Evolutionary conservation across 2,888 invertebrate genomes (phyloP).

Genomic region (Diloba caeruleocephala): DNA sequence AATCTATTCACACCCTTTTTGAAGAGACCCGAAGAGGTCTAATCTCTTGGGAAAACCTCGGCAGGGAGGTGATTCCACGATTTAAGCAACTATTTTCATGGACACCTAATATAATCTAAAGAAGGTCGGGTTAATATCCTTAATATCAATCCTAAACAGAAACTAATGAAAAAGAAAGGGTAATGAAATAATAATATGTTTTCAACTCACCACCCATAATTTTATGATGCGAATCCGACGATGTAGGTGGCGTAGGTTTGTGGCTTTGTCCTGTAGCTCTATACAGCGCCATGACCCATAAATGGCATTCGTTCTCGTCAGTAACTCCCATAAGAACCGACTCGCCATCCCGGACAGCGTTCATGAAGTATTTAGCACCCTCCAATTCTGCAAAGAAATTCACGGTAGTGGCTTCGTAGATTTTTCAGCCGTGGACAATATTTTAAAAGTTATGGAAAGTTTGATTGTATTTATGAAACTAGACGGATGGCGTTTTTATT

Average conservation of each 20-base stretch:
- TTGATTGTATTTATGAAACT: no score
- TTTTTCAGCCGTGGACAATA: slow-evolving; percentile 9
- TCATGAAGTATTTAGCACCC: slow-evolving; percentile 98
- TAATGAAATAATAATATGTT: neutral
- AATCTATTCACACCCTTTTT: no score
- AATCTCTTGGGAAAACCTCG: no score
- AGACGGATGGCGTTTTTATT: no score
- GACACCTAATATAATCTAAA: no score
- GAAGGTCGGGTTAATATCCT: no score
- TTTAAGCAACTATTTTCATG: no score
- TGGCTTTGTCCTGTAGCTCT: slow-evolving; percentile 99
- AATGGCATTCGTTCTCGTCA: slow-evolving; percentile 98
- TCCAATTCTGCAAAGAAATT: slow-evolving; percentile 91
- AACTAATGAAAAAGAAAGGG: no score
- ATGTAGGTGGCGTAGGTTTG: slow-evolving; percentile 98
- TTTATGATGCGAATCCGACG: slow-evolving; percentile 91
- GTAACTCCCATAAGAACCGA: slow-evolving; percentile 98
- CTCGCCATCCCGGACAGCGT: slow-evolving; percentile 99
- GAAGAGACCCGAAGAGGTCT: no score
- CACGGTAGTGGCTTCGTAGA: slow-evolving; percentile 28
- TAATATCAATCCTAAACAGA: no score
- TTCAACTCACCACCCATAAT: slow-evolving; percentile 94
- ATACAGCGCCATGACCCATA: slow-evolving; percentile 99
- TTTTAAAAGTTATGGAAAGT: neutral
- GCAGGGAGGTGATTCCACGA: no score